Conservation (phyloP, 92 coral and sea anemone genomes). For the Palythoa heliodiscus region DNA sequence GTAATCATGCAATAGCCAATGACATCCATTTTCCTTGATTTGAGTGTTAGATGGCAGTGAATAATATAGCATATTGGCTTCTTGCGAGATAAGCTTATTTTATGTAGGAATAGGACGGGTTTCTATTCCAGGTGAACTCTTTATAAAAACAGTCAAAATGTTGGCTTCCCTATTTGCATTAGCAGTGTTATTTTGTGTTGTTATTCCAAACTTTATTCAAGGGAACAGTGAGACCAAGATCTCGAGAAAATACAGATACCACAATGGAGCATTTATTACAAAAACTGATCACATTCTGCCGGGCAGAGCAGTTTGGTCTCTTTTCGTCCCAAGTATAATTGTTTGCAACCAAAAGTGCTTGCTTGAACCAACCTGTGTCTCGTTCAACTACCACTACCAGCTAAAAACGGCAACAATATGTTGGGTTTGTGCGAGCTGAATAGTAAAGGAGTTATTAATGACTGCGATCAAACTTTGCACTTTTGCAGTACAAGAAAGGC, state of each 20-base stretch:
- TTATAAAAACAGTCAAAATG: too few relatives aligned
- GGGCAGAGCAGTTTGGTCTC: background rate
- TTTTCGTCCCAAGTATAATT: background rate
- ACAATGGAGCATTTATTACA: background rate
- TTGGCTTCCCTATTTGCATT: too few relatives aligned
- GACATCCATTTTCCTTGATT: too few relatives aligned
- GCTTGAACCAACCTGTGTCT: background rate
- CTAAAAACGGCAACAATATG: background rate
- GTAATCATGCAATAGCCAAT: too few relatives aligned
- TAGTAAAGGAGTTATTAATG: background rate
- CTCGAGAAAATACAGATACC: background rate
- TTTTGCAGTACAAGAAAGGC: background rate
- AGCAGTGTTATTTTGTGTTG: too few relatives aligned
- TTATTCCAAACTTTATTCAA: too few relatives aligned
- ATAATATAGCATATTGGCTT: too few relatives aligned
- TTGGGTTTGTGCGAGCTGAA: background rate
- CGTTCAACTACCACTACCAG: conserved; percentile 22
- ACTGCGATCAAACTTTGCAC: background rate
- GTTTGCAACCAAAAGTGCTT: conserved; percentile 7
- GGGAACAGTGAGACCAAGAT: too few relatives aligned
- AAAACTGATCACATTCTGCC: background rate
- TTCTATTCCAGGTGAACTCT: too few relatives aligned
- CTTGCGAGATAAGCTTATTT: too few relatives aligned
- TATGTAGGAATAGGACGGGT: too few relatives aligned
- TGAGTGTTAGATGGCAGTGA: too few relatives aligned